A percentile compares a stretch with the other conserved stretches of the same genome.
Evolutionary conservation across 2,888 invertebrate genomes (phyloP).

Genomic region (Venusia cambrica): DNA sequence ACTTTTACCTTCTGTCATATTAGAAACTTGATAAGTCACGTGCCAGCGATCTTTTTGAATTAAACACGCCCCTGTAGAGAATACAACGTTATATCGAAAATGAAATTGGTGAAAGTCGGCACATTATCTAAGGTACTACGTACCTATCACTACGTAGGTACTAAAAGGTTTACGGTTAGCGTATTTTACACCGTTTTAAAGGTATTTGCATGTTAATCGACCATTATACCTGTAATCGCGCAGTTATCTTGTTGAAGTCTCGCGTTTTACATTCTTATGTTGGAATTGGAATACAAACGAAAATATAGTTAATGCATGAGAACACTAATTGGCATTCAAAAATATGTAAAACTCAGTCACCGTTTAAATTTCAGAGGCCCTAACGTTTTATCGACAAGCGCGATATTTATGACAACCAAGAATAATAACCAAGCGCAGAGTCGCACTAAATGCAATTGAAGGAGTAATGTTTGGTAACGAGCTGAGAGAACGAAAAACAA

Average conservation of each 20-base stretch:
- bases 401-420: too few species aligned
- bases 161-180: slow-evolving; percentile 11
- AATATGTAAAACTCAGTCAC: too few species aligned
- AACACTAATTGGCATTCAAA: slow-evolving; percentile 42
- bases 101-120: slow-evolving; percentile 26
- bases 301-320: slow-evolving; percentile 35
- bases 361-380: too few species aligned
- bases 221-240: slow-evolving; percentile 35
- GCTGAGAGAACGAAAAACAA: too few species aligned
- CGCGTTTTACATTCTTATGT: slow-evolving; percentile 32
- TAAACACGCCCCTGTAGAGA: slow-evolving; percentile 11
- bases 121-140: slow-evolving; percentile 16
- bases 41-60: slow-evolving; percentile 18
- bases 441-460: too few species aligned
- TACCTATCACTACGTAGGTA: too few species aligned
- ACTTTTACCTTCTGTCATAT: slow-evolving; percentile 13
- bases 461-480: too few species aligned
- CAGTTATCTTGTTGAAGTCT: slow-evolving; percentile 39
- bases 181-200: slow-evolving; percentile 25
- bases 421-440: too few species aligned
- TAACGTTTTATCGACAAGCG: too few species aligned
- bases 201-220: slow-evolving; percentile 42
- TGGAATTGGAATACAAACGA: slow-evolving; percentile 34
- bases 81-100: slow-evolving; percentile 6
- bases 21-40: slow-evolving; percentile 19